Evolutionary conservation across 2,888 invertebrate genomes (phyloP), one percentile per base, ranked within the genome.

Genomic region (Apodemia hepburni): DNA sequence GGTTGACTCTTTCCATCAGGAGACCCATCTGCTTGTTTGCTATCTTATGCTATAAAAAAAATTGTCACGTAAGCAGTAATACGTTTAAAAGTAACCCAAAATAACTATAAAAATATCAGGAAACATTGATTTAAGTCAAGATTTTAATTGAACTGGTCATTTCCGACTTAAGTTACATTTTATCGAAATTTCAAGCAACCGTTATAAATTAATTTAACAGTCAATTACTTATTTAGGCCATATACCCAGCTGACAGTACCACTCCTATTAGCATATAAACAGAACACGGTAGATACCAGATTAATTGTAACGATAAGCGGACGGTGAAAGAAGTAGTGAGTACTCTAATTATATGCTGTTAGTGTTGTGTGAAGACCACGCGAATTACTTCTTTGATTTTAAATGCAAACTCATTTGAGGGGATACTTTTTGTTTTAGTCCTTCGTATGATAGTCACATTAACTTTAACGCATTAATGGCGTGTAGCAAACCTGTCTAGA

Each of bases 231-330:
- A 51, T 51, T 51, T 22, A 59, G 12, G 17, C 33, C 33, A 22
- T 33, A 18, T 33, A 45, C 45, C 65, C 64, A 18, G 60, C 63
- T 62, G 66, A 75, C 75, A 75, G 76, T 78, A 80, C 76, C 66
- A 66, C 64, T 67, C 60, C 77, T 76, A 87, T 87, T 87, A 86
- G 81, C 86, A 87, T 85, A 85, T 80, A 85, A 84, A 86, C 84
- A 84, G 77, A 75, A 79, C 77, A 76, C 72, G 72, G 79, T 80
- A 85, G 81, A 81, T 77, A 78, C 75, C 74, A 82, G 87, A 87
- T 87, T 83, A 87, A 85, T 85, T 84, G 85, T 80, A 72, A 73
- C 79, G 87, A 87, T 87, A 87, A 82, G 71, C 68, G 70, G 59
- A 70, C 77, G 80, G 82, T 78, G 82, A 85, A 86, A 85, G 84